Base-by-base conservation (phyloP, 2,797 vertebrate genomes). In the Dendrocincla tyrannina region DNA sequence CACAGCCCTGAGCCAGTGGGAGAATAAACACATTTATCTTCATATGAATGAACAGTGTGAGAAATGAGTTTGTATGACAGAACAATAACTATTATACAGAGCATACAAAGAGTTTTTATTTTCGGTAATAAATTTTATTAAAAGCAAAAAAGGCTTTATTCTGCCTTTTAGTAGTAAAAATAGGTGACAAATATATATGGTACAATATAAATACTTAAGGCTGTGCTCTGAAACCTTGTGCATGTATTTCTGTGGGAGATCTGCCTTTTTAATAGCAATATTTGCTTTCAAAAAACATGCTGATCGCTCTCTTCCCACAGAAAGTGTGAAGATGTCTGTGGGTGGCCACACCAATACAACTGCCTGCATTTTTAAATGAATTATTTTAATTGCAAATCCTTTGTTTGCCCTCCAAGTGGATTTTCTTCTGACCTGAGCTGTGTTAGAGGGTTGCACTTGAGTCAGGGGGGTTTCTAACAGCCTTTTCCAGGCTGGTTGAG, bases 1-100 rank as follows among this genome's bases (percentile, higher is more conserved):
- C 20, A 39, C n/a, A 85, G 27, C 24, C 55, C 28, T 72, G 73
- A 95, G 46, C 37, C 41, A 82, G 42, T 66, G 78, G 58, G 37
- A 85, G 53, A 86, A 58, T 58, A 91, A 93, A 50, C 30, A 42
- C 60, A 27, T 77, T 94, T 81, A n/a, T 86, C 28, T 81, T 94
- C 25, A 17, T 78, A 11, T 0, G 4, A 58, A 77, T 80, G 77
- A 84, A 44, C 49, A 86, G 64, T 80, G 58, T 72, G 30, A 89
- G 63, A 2, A 2, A 59, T 72, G 58, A 83, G 37, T 92, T 91
- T 74, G 44, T 46, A 10, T 73, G 76, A 28, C 62, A 93, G 74
- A 89, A 80, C 27, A 62, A 46, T 72, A 56, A 60, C 23, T 85
- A 55, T 95, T 74, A 53, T 28, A 35, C 30, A 55, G 56, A 84